Evolutionary conservation across 2,888 invertebrate genomes (phyloP).

Genomic region (Cantharis flavilabris): DNA sequence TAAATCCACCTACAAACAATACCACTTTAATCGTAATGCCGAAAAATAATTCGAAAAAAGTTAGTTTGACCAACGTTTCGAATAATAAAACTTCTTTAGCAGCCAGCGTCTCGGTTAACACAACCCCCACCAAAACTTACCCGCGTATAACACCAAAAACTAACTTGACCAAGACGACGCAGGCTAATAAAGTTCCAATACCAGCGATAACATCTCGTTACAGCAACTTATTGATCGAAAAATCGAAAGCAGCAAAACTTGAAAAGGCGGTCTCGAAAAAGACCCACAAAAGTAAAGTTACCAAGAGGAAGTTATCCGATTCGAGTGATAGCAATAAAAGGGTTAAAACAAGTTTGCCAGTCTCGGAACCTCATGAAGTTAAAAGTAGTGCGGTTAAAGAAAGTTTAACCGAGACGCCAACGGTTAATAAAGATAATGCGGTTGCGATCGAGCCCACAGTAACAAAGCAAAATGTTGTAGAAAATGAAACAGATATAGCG

Average conservation of each 20-base stretch:
- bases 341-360: neutral
- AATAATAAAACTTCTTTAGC: constrained; percentile 16
- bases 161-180: constrained; percentile 50
- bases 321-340: neutral
- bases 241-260: neutral
- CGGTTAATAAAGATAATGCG: neutral
- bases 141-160: constrained; percentile 31
- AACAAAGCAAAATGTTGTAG: neutral
- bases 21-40: constrained; percentile 31
- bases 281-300: neutral
- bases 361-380: neutral
- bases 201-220: constrained; percentile 50
- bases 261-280: neutral
- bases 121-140: constrained; percentile 2
- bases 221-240: constrained; percentile 13
- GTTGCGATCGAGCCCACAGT: neutral
- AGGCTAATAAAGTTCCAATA: constrained; percentile 55
- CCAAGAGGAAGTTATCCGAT: neutral
- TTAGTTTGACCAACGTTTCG: neutral
- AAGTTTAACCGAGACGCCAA: neutral
- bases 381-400: neutral
- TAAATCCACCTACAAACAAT: constrained; percentile 35
- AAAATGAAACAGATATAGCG: neutral
- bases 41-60: constrained; percentile 22
- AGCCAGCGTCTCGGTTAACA: constrained; percentile 16